Percentiles rank a stretch among this genome's conserved stretches.
Conservation (phyloP, 2,888 invertebrate species). For the Pseudoips prasinana region DNA sequence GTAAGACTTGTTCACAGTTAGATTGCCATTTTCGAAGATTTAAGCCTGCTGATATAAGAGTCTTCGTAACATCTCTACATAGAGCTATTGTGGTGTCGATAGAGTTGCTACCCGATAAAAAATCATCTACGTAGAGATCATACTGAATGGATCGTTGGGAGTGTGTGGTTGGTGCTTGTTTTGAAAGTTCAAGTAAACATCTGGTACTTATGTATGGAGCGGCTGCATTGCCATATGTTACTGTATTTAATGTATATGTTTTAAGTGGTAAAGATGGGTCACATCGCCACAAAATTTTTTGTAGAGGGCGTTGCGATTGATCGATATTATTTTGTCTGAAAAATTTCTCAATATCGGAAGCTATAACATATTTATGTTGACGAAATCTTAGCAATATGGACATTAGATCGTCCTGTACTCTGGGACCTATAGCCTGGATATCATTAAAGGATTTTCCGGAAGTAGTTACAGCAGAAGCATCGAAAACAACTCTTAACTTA, state of each 20-base stretch:
- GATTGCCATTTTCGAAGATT: slow-evolving; percentile 1
- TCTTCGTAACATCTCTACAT: not conserved
- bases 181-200: not conserved
- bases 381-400: slow-evolving; percentile 4
- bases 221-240: not conserved
- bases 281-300: not conserved
- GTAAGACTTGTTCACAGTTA: not conserved
- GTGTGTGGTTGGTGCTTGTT: not conserved
- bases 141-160: not conserved
- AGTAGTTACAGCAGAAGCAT: too few species aligned
- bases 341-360: slow-evolving; percentile 1
- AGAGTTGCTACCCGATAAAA: not conserved
- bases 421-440: too few species aligned
- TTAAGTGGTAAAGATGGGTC: not conserved
- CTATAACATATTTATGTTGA: slow-evolving; percentile 3
- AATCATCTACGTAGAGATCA: slow-evolving; percentile 3
- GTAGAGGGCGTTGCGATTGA: slow-evolving; percentile 1
- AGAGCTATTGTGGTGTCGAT: not conserved
- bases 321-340: not conserved
- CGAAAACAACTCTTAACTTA: too few species aligned
- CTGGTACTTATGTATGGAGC: not conserved
- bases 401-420: slow-evolving; percentile 1
- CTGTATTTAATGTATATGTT: not conserved
- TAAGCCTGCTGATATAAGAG: not conserved
- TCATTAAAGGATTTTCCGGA: too few species aligned